Percentiles rank a stretch among this genome's conserved stretches.
phyloP scores from a whole-genome alignment of 2,888 invertebrate species.

The Formica aserva region DNA sequence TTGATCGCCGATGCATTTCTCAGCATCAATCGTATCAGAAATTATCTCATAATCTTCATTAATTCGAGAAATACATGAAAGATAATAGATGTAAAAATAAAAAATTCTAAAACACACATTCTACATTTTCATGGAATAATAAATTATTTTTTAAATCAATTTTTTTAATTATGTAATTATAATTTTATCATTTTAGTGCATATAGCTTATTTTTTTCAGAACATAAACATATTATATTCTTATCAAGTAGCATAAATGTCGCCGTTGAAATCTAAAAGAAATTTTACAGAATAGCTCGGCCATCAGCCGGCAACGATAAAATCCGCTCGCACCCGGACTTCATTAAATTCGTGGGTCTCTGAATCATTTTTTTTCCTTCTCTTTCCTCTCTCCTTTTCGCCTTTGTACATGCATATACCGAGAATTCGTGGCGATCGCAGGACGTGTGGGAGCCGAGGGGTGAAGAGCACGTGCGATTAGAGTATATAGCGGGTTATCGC shows the following conservation, averaged over 20 bases:
- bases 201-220: not conserved
- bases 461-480: conserved; percentile 62
- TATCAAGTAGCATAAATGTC: not conserved
- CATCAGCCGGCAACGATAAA: conserved; percentile 77
- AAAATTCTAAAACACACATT: too few relatives aligned
- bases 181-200: not conserved
- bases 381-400: not conserved
- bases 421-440: conserved; percentile 6
- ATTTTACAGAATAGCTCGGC: conserved; percentile 7
- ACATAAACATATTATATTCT: not conserved
- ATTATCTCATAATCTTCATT: not conserved
- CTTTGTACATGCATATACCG: not conserved
- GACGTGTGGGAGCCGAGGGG: not conserved
- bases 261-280: not conserved
- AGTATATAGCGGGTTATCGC: conserved; percentile 74
- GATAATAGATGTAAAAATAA: not conserved
- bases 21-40: not conserved
- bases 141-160: not conserved
- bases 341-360: conserved; percentile 76
- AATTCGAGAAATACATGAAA: not conserved
- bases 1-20: not conserved
- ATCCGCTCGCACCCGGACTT: conserved; percentile 74
- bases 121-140: too few relatives aligned
- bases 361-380: conserved; percentile 39
- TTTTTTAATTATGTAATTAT: not conserved